These are phyloP conservation scores for Syrrhaptes paradoxus DNA, from an alignment of 2,113 vertebrate species.

Conservation along the genomic window DNA sequence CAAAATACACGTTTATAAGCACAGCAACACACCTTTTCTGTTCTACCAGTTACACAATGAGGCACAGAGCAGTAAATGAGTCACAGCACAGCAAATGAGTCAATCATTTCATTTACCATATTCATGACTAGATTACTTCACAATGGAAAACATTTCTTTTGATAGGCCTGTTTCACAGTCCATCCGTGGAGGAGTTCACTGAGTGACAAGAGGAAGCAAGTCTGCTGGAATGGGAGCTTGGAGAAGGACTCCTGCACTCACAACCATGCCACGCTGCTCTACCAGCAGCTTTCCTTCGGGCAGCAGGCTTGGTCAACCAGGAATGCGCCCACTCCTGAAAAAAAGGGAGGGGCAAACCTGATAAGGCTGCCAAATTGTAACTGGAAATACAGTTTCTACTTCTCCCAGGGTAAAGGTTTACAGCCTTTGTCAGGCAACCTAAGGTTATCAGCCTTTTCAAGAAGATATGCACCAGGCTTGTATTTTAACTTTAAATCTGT, in stretches of 20 bases:
- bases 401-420: not conserved
- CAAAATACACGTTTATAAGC: not conserved
- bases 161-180: not conserved
- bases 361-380: not conserved
- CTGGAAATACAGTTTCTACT: not conserved
- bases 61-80: not conserved
- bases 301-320: not conserved
- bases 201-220: not conserved
- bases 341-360: not conserved
- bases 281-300: not conserved
- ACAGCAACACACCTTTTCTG: not conserved
- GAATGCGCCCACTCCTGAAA: not conserved
- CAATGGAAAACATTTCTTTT: not conserved
- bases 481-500: not conserved
- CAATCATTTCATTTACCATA: conserved; percentile 38
- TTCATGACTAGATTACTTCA: conserved; percentile 24
- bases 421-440: not conserved
- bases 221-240: not conserved
- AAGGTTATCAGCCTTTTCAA: not conserved
- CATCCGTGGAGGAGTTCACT: not conserved
- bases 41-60: conserved; percentile 18
- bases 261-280: fast-evolving
- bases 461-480: not conserved
- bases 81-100: not conserved
- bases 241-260: fast-evolving